These are phyloP conservation scores for Garra rufa DNA, from an alignment of 2,113 vertebrate species.

Conservation along the genomic window DNA sequence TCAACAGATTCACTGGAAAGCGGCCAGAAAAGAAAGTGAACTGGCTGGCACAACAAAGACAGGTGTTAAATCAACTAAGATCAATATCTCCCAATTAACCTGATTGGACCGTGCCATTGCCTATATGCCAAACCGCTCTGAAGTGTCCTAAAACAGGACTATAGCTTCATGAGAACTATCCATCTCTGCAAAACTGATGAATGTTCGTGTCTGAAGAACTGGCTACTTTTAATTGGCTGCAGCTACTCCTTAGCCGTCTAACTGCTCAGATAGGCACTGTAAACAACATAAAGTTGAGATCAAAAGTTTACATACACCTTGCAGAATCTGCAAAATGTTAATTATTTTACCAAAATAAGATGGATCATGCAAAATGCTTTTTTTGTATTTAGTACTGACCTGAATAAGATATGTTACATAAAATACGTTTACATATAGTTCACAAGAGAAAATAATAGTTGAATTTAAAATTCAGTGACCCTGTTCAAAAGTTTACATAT, in stretches of 20 bases:
- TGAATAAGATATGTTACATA: too few species aligned
- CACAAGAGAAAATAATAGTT: too few species aligned
- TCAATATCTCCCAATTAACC: slow-evolving; percentile 46
- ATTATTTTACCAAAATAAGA: too few species aligned
- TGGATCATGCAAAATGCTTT: too few species aligned
- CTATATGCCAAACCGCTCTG: background rate
- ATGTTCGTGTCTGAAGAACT: slow-evolving; percentile 2
- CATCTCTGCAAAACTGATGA: slow-evolving; percentile 21
- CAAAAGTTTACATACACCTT: too few species aligned
- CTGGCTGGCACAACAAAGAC: slow-evolving; percentile 35
- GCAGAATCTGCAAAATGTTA: too few species aligned
- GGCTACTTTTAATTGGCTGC: background rate
- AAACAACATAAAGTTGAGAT: background rate
- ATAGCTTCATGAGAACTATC: background rate
- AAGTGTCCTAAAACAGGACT: slow-evolving; percentile 6
- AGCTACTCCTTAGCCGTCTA: background rate
- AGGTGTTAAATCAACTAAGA: slow-evolving; percentile 30
- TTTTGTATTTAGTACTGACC: too few species aligned
- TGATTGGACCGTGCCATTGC: slow-evolving; percentile 42
- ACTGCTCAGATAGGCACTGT: background rate
- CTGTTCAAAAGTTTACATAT: too few species aligned
- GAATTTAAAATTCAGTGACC: too few species aligned
- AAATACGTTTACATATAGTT: too few species aligned
- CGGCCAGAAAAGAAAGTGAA: background rate
- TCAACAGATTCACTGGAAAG: background rate